phyloP scores from a whole-genome alignment of 30 jellyfish, hydroid and myxozoan genomes.

The Sanderia malayensis region DNA sequence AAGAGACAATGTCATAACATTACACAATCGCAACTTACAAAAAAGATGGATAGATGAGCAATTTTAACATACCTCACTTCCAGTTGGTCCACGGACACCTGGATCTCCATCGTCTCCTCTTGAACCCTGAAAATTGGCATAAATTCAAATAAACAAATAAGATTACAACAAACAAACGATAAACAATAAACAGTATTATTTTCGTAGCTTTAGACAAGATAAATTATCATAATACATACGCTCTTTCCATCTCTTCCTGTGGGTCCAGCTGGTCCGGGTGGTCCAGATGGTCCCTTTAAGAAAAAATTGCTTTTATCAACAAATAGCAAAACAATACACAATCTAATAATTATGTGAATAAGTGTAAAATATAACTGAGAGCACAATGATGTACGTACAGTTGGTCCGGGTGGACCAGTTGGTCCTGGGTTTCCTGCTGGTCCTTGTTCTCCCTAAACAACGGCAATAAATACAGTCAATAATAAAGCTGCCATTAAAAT shows the following conservation, averaged over 20 bases:
- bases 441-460: slow-evolving; percentile 86
- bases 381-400: slow-evolving; percentile 54
- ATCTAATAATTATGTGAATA: too few species aligned
- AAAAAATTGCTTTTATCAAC: background rate
- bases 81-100: slow-evolving; percentile 78
- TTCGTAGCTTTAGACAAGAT: too few species aligned
- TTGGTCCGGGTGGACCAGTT: slow-evolving; percentile 86
- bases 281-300: slow-evolving; percentile 92
- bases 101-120: slow-evolving; percentile 82
- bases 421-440: slow-evolving; percentile 86
- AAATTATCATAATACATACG: too few species aligned
- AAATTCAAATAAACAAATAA: too few species aligned
- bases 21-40: too few species aligned
- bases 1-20: too few species aligned
- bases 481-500: too few species aligned
- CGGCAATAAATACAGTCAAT: background rate
- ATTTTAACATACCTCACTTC: slow-evolving; percentile 37
- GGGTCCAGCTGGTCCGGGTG: slow-evolving; percentile 87
- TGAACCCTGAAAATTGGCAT: slow-evolving; percentile 79
- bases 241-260: slow-evolving; percentile 87
- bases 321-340: too few species aligned
- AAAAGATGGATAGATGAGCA: too few species aligned
- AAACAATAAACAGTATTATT: too few species aligned
- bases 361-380: too few species aligned
- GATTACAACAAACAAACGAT: too few species aligned